Evolutionary conservation across 2,888 invertebrate species (phyloP).

Genomic region (Masnerella sp.): DNA sequence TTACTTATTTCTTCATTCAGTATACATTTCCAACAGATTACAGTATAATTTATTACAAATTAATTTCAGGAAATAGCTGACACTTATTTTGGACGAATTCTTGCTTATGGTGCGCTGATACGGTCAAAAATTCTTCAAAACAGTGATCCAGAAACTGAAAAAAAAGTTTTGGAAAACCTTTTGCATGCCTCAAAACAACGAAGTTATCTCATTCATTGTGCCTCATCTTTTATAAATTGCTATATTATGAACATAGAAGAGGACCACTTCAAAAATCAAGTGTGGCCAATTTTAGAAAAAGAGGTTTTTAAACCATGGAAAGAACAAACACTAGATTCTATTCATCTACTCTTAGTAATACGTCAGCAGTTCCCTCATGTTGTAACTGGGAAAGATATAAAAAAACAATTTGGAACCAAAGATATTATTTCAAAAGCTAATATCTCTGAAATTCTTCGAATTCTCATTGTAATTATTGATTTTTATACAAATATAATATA

Average conservation of each 20-base stretch:
- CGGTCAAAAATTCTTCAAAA: slow-evolving; percentile 81
- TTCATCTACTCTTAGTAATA: slow-evolving; percentile 81
- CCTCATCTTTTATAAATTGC: slow-evolving; percentile 82
- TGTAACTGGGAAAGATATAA: slow-evolving; percentile 80
- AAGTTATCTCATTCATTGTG: slow-evolving; percentile 81
- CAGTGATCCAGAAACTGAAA: slow-evolving; percentile 79
- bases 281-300: slow-evolving; percentile 82
- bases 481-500: slow-evolving; percentile 2
- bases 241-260: slow-evolving; percentile 80
- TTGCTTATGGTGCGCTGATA: slow-evolving; percentile 85
- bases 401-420: slow-evolving; percentile 80
- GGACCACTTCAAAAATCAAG: slow-evolving; percentile 79
- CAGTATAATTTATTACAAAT: too few relatives aligned
- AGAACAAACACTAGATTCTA: slow-evolving; percentile 83
- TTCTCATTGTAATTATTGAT: slow-evolving; percentile 81
- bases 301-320: slow-evolving; percentile 82
- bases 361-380: slow-evolving; percentile 78
- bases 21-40: not conserved
- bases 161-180: slow-evolving; percentile 77
- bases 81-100: slow-evolving; percentile 84
- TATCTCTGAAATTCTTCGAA: slow-evolving; percentile 80
- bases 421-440: slow-evolving; percentile 81
- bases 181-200: slow-evolving; percentile 81
- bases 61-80: slow-evolving; percentile 87
- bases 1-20: slow-evolving; percentile 5